A percentile compares a stretch with the other conserved stretches of the same genome.
phyloP scores from a whole-genome alignment of 1,140 invertebrate species.

The Diorhabda elongata region DNA sequence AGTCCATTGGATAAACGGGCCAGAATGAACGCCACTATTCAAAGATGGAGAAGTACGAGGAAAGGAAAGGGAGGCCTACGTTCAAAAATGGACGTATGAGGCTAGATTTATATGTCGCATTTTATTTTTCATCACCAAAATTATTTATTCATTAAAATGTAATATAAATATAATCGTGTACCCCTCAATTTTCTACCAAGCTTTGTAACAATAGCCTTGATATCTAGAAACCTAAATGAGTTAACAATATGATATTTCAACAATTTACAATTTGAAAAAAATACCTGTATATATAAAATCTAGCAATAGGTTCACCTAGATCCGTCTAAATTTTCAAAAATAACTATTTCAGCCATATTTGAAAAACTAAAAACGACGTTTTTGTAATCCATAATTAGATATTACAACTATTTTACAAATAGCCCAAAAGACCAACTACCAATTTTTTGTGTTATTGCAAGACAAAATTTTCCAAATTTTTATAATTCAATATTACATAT shows the following conservation, averaged over 20 bases:
- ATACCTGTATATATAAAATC: constrained; percentile 22
- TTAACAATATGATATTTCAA: constrained; percentile 18
- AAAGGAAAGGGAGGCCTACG: no score
- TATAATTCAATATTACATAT: no score
- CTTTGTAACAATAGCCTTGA: constrained; percentile 12
- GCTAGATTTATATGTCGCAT: no score
- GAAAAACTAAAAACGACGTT: constrained; percentile 18
- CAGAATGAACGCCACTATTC: no score
- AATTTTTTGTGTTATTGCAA: no score
- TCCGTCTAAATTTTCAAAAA: constrained; percentile 21
- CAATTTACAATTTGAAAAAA: constrained; percentile 23
- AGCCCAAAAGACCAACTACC: no score
- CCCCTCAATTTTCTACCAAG: background rate
- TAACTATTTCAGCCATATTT: constrained; percentile 19
- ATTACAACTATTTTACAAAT: constrained; percentile 20
- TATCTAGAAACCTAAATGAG: constrained; percentile 9
- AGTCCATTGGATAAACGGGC: no score
- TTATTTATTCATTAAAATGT: no score
- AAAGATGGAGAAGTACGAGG: no score
- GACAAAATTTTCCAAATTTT: no score
- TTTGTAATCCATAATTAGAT: constrained; percentile 7
- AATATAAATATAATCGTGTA: background rate
- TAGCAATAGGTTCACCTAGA: constrained; percentile 18
- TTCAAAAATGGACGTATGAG: no score
- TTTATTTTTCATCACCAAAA: no score